Evolutionary conservation across 2,888 invertebrate genomes (phyloP).

Genomic region (Lasioglossum oenotherae): DNA sequence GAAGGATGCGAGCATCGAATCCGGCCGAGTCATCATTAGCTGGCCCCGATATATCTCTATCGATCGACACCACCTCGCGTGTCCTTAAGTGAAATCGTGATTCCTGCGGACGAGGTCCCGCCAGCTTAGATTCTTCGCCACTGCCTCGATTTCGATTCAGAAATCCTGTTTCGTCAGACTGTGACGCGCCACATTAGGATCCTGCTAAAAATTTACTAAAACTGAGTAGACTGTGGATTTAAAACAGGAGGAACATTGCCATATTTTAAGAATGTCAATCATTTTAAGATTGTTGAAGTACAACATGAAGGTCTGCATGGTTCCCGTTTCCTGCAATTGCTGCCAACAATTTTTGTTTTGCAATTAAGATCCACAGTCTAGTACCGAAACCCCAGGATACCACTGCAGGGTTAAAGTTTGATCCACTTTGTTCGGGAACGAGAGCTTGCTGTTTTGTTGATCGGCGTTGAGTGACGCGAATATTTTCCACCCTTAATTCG

Average conservation of each 20-base stretch:
- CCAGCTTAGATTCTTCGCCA: constrained; percentile 11
- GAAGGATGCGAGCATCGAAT: constrained; percentile 46
- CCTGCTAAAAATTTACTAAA: background rate
- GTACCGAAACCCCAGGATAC: background rate
- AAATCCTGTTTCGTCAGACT: background rate
- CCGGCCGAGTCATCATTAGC: constrained; percentile 77
- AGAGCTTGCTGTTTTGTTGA: background rate
- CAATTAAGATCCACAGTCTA: no score
- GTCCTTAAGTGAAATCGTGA: constrained; percentile 74
- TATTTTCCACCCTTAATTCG: background rate
- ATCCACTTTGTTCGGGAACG: background rate
- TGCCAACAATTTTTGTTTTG: background rate
- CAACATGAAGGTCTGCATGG: no score
- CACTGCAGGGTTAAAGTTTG: background rate
- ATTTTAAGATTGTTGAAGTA: no score
- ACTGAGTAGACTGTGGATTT: background rate
- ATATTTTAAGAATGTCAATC: background rate
- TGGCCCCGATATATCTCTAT: constrained; percentile 75
- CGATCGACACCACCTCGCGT: constrained; percentile 74
- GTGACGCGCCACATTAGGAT: background rate
- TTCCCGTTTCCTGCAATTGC: no score
- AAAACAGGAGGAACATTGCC: background rate
- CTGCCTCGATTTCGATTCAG: constrained; percentile 16
- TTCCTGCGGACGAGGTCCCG: constrained; percentile 44
- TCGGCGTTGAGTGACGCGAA: background rate